Conservation (phyloP, 2,797 vertebrate species). For the Galago senegalensis region DNA sequence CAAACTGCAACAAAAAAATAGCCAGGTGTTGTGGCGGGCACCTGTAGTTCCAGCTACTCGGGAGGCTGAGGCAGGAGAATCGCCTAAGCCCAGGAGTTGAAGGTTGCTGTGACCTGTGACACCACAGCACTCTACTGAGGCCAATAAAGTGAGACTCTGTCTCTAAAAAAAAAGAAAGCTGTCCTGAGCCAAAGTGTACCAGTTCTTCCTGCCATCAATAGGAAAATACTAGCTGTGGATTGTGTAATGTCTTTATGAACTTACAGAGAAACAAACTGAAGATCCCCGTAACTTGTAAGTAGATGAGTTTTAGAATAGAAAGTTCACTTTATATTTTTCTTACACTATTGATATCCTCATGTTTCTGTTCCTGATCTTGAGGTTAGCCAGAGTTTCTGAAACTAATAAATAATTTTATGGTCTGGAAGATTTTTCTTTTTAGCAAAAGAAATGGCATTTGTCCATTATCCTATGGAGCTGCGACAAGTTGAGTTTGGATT, state of each 20-base stretch:
- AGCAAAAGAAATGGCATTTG: neutral
- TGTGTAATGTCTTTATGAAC: neutral
- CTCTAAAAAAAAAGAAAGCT: neutral
- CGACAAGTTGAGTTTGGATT: conserved; percentile 16
- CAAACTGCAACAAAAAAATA: too few species aligned
- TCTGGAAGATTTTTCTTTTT: conserved; percentile 33
- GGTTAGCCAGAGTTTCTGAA: conserved; percentile 70
- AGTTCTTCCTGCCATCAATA: neutral
- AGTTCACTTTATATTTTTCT: conserved; percentile 45
- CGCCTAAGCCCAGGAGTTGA: too few species aligned
- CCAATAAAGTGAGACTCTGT: too few species aligned
- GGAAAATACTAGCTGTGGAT: neutral
- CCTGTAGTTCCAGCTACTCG: too few species aligned
- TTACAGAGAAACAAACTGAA: neutral
- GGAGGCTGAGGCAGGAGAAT: too few species aligned
- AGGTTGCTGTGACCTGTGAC: too few species aligned
- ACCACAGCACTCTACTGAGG: too few species aligned
- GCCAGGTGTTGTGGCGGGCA: too few species aligned
- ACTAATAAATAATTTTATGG: conserved; percentile 32
- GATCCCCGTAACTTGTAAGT: conserved; percentile 23
- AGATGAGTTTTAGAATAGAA: conserved; percentile 29
- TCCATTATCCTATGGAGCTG: neutral
- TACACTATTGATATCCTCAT: neutral
- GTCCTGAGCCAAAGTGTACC: neutral
- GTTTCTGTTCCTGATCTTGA: conserved; percentile 38